phyloP scores from a whole-genome alignment of 2,797 vertebrate genomes.

The Ataeniobius toweri region DNA sequence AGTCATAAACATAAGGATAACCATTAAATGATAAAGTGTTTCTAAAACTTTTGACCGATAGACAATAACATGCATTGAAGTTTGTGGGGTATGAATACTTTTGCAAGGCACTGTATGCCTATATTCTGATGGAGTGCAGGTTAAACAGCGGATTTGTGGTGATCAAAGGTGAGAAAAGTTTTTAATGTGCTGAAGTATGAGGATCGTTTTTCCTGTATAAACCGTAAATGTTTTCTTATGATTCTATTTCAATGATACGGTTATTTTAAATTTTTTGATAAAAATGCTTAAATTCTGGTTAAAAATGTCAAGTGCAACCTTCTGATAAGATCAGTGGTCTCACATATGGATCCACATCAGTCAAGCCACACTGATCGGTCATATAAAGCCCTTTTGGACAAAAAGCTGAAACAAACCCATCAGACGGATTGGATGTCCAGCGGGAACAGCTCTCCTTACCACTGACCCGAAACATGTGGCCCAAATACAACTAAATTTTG shows the following conservation, averaged over 20 bases:
- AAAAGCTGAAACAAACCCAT: conserved; percentile 48
- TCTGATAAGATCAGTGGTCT: conserved; percentile 24
- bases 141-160: neutral
- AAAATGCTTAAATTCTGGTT: neutral
- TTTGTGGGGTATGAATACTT: neutral
- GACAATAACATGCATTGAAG: neutral
- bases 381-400: conserved; percentile 35
- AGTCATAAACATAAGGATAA: no score
- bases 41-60: no score
- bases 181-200: neutral
- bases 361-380: conserved; percentile 30
- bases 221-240: neutral
- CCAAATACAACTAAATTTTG: conserved; percentile 76
- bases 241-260: neutral
- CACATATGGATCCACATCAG: conserved; percentile 7
- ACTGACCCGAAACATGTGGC: conserved; percentile 75
- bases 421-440: conserved; percentile 41
- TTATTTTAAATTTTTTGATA: neutral
- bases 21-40: no score
- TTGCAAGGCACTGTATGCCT: neutral
- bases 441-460: conserved; percentile 46
- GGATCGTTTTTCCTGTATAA: neutral
- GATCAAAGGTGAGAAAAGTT: neutral
- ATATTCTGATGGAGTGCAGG: neutral
- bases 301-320: neutral